These are phyloP conservation scores for Platerodrilus igneus DNA, from an alignment of 2,888 invertebrate species.

Conservation along the genomic window DNA sequence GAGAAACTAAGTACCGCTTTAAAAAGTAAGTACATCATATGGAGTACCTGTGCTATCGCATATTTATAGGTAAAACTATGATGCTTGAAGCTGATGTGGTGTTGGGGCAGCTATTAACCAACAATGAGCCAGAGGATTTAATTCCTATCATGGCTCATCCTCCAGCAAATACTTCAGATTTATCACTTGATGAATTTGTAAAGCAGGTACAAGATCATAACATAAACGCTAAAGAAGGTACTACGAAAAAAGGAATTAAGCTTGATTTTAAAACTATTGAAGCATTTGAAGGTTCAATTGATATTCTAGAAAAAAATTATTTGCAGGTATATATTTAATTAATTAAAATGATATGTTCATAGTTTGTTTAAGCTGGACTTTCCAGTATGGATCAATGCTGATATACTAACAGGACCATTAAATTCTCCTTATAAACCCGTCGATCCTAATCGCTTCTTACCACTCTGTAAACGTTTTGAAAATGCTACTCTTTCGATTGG, in stretches of 20 bases:
- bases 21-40: too few species aligned
- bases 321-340: slow-evolving; percentile 16
- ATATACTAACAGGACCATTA: slow-evolving; percentile 74
- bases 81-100: slow-evolving; percentile 88
- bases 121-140: slow-evolving; percentile 45
- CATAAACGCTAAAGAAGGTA: slow-evolving; percentile 48
- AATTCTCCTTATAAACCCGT: slow-evolving; percentile 58
- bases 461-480: slow-evolving; percentile 54
- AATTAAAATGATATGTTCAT: not conserved
- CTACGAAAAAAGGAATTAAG: slow-evolving; percentile 71
- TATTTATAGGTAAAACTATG: slow-evolving; percentile 12
- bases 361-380: slow-evolving; percentile 55
- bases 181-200: slow-evolving; percentile 71
- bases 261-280: slow-evolving; percentile 82
- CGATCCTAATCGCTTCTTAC: slow-evolving; percentile 60
- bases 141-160: slow-evolving; percentile 86
- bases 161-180: slow-evolving; percentile 65
- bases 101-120: slow-evolving; percentile 56
- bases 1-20: too few species aligned
- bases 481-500: slow-evolving; percentile 72
- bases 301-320: slow-evolving; percentile 42
- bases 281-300: slow-evolving; percentile 60
- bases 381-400: slow-evolving; percentile 85
- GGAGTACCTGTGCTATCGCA: too few species aligned
- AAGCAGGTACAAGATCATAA: slow-evolving; percentile 48